Conservation (phyloP, 2,888 invertebrate genomes). For the Trissoscelio sp. region DNA sequence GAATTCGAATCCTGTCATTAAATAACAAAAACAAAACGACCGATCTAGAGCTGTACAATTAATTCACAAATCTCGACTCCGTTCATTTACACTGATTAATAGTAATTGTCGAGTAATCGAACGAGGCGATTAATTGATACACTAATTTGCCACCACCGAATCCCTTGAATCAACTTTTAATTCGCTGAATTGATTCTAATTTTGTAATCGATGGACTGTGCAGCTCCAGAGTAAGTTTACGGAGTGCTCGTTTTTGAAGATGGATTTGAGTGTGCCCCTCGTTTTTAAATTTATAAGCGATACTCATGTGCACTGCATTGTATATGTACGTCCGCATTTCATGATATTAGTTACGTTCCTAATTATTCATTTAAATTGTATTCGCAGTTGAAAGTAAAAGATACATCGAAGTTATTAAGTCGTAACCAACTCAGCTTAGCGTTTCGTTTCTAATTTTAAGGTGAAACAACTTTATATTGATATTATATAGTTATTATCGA, state of each 20-base stretch:
- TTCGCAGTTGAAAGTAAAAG: conserved; percentile 47
- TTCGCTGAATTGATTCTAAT: conserved; percentile 11
- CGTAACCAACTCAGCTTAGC: neutral
- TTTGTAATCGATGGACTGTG: conserved; percentile 25
- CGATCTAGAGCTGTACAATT: conserved; percentile 1
- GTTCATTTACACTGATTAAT: neutral
- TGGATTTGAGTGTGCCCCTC: conserved; percentile 67
- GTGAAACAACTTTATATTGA: neutral
- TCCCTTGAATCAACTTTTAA: neutral
- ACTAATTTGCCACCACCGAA: neutral
- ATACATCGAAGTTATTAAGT: conserved; percentile 57
- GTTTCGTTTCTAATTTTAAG: conserved; percentile 19
- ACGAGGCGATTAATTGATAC: neutral
- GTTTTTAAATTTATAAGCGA: conserved; percentile 38
- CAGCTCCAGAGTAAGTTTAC: conserved; percentile 31
- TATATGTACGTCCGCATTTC: conserved; percentile 17
- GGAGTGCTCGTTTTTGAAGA: conserved; percentile 30
- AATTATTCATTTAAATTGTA: conserved; percentile 21
- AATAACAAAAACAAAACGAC: neutral
- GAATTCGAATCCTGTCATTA: conserved; percentile 7
- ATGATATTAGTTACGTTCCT: conserved; percentile 32
- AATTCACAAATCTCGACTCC: neutral
- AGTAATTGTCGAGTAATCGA: neutral
- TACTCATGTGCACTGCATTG: conserved; percentile 37
- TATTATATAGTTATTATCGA: conserved; percentile 5